Conservation (phyloP, 2,888 invertebrate genomes). For the Troides aeacus region DNA sequence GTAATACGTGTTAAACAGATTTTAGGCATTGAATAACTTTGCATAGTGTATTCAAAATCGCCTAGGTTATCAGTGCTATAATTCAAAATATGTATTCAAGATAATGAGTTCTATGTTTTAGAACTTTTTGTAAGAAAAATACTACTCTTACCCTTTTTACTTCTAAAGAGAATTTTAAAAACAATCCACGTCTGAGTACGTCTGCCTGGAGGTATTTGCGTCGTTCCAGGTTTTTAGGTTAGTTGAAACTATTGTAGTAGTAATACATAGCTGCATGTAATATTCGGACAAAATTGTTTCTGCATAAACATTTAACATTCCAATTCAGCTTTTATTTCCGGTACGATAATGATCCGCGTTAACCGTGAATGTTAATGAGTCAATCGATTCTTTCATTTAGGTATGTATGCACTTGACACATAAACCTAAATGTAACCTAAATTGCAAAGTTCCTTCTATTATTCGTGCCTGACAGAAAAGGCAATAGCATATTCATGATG, state of each 20-base stretch:
- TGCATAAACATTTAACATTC: constrained; percentile 17
- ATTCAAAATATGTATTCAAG: no score
- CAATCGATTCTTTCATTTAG: constrained; percentile 49
- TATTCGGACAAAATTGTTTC: constrained; percentile 7
- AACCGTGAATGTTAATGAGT: constrained; percentile 42
- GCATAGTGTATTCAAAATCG: no score
- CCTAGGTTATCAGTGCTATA: no score
- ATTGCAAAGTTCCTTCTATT: constrained; percentile 41
- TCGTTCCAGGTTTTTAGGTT: constrained; percentile 23
- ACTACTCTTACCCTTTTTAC: background rate
- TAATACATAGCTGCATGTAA: constrained; percentile 1
- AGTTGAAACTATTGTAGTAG: constrained; percentile 10
- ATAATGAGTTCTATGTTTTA: no score
- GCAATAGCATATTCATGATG: constrained; percentile 3
- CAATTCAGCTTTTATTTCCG: constrained; percentile 11
- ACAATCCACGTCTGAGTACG: constrained; percentile 1
- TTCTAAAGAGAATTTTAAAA: constrained; percentile 19
- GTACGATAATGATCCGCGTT: constrained; percentile 35
- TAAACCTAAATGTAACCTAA: constrained; percentile 41
- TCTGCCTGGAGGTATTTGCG: constrained; percentile 9
- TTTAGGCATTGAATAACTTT: no score
- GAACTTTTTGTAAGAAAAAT: background rate
- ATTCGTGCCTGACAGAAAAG: constrained; percentile 28
- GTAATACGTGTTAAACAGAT: no score
- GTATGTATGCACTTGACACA: constrained; percentile 48